Evolutionary conservation across 1,140 invertebrate species (phyloP), one percentile per base, ranked within the genome.

Genomic region (Phthorimaea operculella): DNA sequence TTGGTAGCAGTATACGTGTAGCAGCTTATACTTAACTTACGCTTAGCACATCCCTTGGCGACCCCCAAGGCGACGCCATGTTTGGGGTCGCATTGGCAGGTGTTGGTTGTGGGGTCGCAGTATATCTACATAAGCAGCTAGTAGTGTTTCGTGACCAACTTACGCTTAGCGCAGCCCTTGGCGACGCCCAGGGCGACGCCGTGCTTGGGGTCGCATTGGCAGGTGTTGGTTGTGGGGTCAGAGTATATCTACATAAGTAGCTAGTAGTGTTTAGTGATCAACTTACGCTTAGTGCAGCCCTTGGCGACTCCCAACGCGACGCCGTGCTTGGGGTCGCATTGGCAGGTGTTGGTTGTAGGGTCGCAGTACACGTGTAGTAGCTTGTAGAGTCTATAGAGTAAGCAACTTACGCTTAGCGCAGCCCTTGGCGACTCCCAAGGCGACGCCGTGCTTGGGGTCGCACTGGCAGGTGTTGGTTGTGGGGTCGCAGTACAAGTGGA

Each of bases 211-310:
- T 93, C 92, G 76, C 93, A 95, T 72, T 90, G 90, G 80, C 93
- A 95, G 50, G 83, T 84, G 48, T 86, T 86, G 36, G 89, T 90
- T 62, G 87, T 79, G 42, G 89, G 87, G 77, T 94, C 90, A 78
- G 93, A 95, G 82, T 87, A 88, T 60, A 94, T 92, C 83, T 94
- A 91, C n/a, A n/a, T n/a, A 61, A 90, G 85, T 55, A 94, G 83
- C 57, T n/a, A n/a, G n/a, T n/a, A n/a, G 6, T 28, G 6, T 2
- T 4, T 2, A 28, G 2, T 39, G 36, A 33, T 12, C 56, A 9
- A 88, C 90, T n/a, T n/a, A n/a, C 93, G 91, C 89, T 93, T 94
- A 70, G 90, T 91, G 86, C 93, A 94, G 63, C 93, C 93, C 71
- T 90, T 92, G 55, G 87, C 87, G 56, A 88, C 87, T 55, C 90